A percentile compares a stretch with the other conserved stretches of the same genome.
phyloP scores from a whole-genome alignment of 2,797 vertebrate genomes.

The Eremophila alpestris region DNA sequence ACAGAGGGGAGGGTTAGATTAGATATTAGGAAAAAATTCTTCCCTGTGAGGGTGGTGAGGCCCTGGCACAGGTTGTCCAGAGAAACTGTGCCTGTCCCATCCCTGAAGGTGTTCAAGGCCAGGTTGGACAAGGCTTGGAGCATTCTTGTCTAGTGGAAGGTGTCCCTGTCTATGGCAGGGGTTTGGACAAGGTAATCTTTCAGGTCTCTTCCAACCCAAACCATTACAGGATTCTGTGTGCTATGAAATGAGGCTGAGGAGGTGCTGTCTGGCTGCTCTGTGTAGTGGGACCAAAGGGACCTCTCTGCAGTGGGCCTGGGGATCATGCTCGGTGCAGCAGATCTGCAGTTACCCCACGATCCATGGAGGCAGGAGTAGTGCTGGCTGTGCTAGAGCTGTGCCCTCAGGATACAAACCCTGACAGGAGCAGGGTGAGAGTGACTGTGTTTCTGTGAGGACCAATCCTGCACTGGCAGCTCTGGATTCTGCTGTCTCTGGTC shows the following conservation, averaged over 20 bases:
- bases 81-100: background rate
- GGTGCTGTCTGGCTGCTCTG: background rate
- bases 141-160: background rate
- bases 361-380: fast-evolving
- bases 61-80: background rate
- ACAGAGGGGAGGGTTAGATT: background rate
- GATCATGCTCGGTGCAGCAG: too few relatives aligned
- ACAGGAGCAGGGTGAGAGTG: fast-evolving
- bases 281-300: background rate
- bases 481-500: background rate
- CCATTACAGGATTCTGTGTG: background rate
- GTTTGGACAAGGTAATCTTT: background rate
- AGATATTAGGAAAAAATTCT: background rate
- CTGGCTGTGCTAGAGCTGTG: background rate
- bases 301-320: too few relatives aligned
- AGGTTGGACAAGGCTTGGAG: background rate
- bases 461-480: background rate
- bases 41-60: background rate
- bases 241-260: background rate
- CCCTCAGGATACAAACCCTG: background rate
- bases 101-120: background rate
- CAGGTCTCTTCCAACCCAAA: background rate
- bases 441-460: too few relatives aligned
- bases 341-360: background rate
- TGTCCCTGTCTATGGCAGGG: background rate